phyloP scores from a whole-genome alignment of 2,888 invertebrate species.

The Caenorhabditis macrosperma region DNA sequence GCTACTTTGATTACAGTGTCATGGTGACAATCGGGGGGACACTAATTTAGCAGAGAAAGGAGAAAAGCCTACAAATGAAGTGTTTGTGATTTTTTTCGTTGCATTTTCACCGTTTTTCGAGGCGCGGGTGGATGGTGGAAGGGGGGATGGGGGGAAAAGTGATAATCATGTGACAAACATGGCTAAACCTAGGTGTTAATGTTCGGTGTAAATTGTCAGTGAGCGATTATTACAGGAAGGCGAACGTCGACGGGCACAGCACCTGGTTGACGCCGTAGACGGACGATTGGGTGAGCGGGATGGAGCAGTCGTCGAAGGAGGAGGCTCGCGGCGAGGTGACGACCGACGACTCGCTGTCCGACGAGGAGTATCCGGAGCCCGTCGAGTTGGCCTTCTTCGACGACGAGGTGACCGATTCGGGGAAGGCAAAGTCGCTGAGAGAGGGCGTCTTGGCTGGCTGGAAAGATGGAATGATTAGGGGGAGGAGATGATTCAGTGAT shows the following conservation, averaged over 20 bases:
- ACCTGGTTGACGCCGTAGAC: slow-evolving; percentile 37
- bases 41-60: slow-evolving; percentile 1
- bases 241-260: slow-evolving; percentile 11
- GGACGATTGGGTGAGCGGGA: too few species aligned
- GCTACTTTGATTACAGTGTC: slow-evolving; percentile 4
- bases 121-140: too few species aligned
- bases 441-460: slow-evolving; percentile 24
- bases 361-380: slow-evolving; percentile 45
- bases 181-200: slow-evolving; percentile 43
- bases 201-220: not conserved
- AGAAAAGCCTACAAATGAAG: slow-evolving; percentile 53
- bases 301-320: not conserved
- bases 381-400: slow-evolving; percentile 52
- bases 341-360: slow-evolving; percentile 42
- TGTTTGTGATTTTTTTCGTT: slow-evolving; percentile 31
- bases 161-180: slow-evolving; percentile 57
- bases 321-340: slow-evolving; percentile 18
- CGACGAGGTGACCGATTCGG: slow-evolving; percentile 17
- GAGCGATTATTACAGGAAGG: slow-evolving; percentile 10
- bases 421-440: slow-evolving; percentile 32
- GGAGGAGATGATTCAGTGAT: not conserved
- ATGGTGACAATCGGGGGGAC: slow-evolving; percentile 8
- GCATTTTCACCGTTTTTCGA: slow-evolving; percentile 44
- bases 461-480: not conserved
- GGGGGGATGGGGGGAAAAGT: slow-evolving; percentile 23